A percentile compares a stretch with the other conserved stretches of the same genome.
phyloP scores from a whole-genome alignment of 2,797 vertebrate species.

The Sparus aurata region DNA sequence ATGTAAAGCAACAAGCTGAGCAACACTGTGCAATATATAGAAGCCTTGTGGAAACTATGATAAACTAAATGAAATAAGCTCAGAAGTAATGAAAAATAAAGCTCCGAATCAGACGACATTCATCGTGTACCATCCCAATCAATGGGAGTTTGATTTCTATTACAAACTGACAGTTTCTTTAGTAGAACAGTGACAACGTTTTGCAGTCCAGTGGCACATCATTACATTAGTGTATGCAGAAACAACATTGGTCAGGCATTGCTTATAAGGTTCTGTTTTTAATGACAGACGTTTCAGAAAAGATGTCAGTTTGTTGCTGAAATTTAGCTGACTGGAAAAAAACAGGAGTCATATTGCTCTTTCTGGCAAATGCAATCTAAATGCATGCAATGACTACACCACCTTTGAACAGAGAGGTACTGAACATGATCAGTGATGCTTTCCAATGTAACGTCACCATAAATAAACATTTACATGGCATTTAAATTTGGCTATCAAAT shows the following conservation, averaged over 20 bases:
- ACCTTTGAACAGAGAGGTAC: constrained; percentile 53
- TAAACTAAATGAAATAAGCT: constrained; percentile 40
- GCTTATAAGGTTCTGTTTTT: constrained; percentile 43
- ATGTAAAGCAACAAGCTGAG: constrained; percentile 69
- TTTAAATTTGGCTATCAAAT: constrained; percentile 81
- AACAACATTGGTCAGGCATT: constrained; percentile 37
- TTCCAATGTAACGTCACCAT: constrained; percentile 58
- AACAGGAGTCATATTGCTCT: constrained; percentile 43
- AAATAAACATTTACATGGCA: constrained; percentile 76
- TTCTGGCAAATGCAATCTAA: constrained; percentile 53
- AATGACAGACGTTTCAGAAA: constrained; percentile 47
- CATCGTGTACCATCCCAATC: constrained; percentile 49
- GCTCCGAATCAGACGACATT: constrained; percentile 45
- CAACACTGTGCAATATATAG: constrained; percentile 63
- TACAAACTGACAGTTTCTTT: constrained; percentile 18
- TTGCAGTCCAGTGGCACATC: constrained; percentile 56
- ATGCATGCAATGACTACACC: constrained; percentile 68
- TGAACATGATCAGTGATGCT: constrained; percentile 43
- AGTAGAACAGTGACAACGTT: constrained; percentile 39
- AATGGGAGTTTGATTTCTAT: constrained; percentile 30
- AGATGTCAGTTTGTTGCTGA: constrained; percentile 28
- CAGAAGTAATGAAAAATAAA: constrained; percentile 36
- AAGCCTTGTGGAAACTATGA: constrained; percentile 39
- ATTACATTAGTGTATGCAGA: constrained; percentile 34
- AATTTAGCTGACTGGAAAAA: constrained; percentile 28